phyloP scores from a whole-genome alignment of 2,797 vertebrate species.

The Acomys russatus region DNA sequence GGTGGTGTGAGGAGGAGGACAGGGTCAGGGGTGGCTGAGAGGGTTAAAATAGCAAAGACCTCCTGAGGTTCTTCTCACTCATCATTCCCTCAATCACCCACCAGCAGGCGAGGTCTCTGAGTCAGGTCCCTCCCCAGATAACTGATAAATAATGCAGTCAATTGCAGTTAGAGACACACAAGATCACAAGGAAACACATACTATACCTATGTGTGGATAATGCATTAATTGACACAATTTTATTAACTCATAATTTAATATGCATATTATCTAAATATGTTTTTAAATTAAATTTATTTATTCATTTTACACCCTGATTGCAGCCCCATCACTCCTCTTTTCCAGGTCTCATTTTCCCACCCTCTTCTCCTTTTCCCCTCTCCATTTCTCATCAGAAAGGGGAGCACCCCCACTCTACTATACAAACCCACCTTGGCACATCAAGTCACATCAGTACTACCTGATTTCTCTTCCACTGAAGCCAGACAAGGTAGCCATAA shows the following conservation, averaged over 20 bases:
- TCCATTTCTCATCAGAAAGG: too few relatives aligned
- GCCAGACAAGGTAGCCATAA: too few relatives aligned
- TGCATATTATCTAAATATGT: not conserved
- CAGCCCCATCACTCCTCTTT: too few relatives aligned
- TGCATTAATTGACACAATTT: not conserved
- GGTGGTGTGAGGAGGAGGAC: not conserved
- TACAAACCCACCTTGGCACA: too few relatives aligned
- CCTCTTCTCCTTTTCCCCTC: too few relatives aligned
- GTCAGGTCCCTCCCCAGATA: not conserved
- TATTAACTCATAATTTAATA: not conserved
- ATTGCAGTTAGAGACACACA: not conserved
- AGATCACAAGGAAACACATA: not conserved
- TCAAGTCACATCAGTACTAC: too few relatives aligned
- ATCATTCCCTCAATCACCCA: not conserved
- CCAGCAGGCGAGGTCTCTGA: not conserved
- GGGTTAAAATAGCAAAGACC: not conserved
- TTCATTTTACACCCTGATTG: not conserved
- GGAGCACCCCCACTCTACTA: too few relatives aligned
- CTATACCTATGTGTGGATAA: not conserved
- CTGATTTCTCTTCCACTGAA: too few relatives aligned
- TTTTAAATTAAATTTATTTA: not conserved
- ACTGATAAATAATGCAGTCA: not conserved
- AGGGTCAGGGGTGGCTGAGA: not conserved
- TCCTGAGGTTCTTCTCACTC: not conserved
- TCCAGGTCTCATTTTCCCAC: too few relatives aligned